These are phyloP conservation scores for Caenorhabditis afra DNA, from an alignment of 2,888 invertebrate species.

Conservation along the genomic window DNA sequence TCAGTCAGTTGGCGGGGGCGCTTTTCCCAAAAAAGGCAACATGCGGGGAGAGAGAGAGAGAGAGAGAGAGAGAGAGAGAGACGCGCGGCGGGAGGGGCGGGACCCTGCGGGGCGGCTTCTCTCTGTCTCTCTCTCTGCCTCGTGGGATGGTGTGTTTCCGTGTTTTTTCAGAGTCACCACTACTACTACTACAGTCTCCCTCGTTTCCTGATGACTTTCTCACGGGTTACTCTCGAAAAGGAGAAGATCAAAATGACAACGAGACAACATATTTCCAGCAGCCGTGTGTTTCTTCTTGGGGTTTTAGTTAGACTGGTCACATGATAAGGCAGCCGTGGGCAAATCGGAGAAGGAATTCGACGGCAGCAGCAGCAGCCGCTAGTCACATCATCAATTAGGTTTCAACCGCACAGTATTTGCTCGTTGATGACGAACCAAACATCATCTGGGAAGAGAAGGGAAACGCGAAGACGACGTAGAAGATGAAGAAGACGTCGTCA, in stretches of 20 bases:
- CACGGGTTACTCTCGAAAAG: too few relatives aligned
- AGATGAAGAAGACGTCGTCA: conserved; percentile 11
- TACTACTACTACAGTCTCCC: too few relatives aligned
- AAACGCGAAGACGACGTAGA: too few relatives aligned
- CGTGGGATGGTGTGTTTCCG: conserved; percentile 2
- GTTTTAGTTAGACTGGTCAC: neutral
- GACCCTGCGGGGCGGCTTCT: conserved; percentile 31
- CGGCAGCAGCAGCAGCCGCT: too few relatives aligned
- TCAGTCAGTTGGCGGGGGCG: conserved; percentile 32
- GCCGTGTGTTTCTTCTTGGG: too few relatives aligned
- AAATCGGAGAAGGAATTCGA: conserved; percentile 9
- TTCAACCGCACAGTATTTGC: conserved; percentile 11
- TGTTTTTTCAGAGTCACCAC: conserved; percentile 14
- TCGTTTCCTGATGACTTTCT: conserved; percentile 1
- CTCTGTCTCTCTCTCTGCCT: conserved; percentile 1
- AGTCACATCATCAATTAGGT: conserved; percentile 41
- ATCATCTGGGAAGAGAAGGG: neutral
- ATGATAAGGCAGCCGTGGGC: neutral
- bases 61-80: conserved; percentile 17
- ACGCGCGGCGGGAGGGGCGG: conserved; percentile 22
- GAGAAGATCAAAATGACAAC: neutral
- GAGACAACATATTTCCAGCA: neutral
- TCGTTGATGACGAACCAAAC: conserved; percentile 18
- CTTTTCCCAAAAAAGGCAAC: conserved; percentile 53
- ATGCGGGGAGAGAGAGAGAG: conserved; percentile 12